phyloP scores from a whole-genome alignment of 2,113 vertebrate genomes.

The Plectropomus leopardus region DNA sequence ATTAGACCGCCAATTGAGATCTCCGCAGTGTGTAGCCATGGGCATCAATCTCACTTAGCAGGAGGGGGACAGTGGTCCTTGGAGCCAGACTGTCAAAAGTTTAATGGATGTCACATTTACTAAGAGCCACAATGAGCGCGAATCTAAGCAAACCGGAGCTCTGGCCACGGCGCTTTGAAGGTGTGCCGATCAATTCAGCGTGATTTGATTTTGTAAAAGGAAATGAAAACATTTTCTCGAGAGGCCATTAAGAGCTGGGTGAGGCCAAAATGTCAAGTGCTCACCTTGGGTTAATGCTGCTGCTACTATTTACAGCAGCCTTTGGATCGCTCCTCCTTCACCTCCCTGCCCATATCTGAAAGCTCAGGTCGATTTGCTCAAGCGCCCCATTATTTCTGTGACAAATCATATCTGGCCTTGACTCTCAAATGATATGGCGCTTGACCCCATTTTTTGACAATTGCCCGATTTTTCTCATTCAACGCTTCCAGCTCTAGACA shows the following conservation, averaged over 20 bases:
- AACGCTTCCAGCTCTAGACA: conserved; percentile 48
- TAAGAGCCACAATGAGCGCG: conserved; percentile 65
- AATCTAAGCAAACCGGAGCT: conserved; percentile 65
- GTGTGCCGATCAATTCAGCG: conserved; percentile 64
- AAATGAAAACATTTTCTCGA: conserved; percentile 71
- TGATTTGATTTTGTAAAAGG: conserved; percentile 71
- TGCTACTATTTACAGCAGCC: conserved; percentile 61
- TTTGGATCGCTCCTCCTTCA: conserved; percentile 67
- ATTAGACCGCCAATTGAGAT: conserved; percentile 75
- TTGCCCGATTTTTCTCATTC: conserved; percentile 65
- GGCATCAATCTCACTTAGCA: conserved; percentile 81
- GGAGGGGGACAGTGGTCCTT: conserved; percentile 70
- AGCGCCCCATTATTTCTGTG: conserved; percentile 66
- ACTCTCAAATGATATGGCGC: conserved; percentile 62
- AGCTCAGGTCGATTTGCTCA: conserved; percentile 70
- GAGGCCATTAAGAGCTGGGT: conserved; percentile 48
- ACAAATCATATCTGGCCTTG: conserved; percentile 64
- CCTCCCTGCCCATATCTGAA: conserved; percentile 38
- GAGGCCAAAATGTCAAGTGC: conserved; percentile 60
- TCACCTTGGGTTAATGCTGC: conserved; percentile 71
- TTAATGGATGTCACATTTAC: conserved; percentile 80
- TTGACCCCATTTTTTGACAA: conserved; percentile 78
- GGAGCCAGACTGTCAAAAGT: conserved; percentile 76
- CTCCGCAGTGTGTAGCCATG: conserved; percentile 65
- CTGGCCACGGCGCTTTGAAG: conserved; percentile 32